Conservation (phyloP, 2,113 vertebrate genomes). For the Pleuronectes platessa region DNA sequence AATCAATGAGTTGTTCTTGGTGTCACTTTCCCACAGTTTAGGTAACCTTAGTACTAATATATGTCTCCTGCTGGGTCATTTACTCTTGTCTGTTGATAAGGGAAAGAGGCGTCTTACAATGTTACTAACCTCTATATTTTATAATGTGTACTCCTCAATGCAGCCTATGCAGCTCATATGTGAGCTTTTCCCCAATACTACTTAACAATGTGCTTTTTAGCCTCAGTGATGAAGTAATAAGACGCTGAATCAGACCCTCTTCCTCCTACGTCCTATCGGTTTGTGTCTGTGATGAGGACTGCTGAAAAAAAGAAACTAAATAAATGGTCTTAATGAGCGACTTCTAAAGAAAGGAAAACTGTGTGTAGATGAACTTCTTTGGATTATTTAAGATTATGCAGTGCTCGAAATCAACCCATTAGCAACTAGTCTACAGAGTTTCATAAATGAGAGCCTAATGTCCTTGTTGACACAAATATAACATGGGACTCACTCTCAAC, state of each 20-base stretch:
- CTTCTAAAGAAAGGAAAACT: neutral
- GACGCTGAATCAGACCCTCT: neutral
- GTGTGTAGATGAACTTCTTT: too few relatives aligned
- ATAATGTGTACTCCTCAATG: constrained; percentile 37
- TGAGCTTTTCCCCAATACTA: neutral
- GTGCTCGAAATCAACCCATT: too few relatives aligned
- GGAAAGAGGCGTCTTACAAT: too few relatives aligned
- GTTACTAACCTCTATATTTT: neutral
- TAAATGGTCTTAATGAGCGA: neutral
- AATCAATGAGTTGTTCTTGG: neutral
- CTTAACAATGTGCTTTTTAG: neutral
- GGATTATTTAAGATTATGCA: neutral
- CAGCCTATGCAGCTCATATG: neutral
- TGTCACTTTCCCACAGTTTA: neutral
- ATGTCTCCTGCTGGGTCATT: neutral
- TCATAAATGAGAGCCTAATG: constrained; percentile 14
- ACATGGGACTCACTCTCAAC: neutral
- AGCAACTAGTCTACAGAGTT: neutral
- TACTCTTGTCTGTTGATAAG: neutral
- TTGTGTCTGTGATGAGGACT: neutral
- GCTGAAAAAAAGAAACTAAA: neutral
- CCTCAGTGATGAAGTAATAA: neutral
- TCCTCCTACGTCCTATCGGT: constrained; percentile 1
- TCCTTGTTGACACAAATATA: neutral
- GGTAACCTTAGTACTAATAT: neutral